Evolutionary conservation across 2,113 vertebrate species (phyloP).

Genomic region (Brachyhypopomus gauderio): DNA sequence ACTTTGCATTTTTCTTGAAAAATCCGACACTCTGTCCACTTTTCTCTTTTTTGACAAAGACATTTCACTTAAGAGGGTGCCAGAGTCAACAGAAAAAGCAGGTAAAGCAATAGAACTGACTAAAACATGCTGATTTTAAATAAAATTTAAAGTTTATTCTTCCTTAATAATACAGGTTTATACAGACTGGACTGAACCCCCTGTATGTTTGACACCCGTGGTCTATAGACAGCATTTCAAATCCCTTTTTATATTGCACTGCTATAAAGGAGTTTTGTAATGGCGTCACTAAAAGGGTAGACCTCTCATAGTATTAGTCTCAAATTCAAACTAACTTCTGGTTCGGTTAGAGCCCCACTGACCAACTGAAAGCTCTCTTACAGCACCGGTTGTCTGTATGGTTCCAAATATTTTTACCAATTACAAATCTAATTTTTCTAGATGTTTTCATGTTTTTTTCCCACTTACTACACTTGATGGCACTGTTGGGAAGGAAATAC

Average conservation of each 20-base stretch:
- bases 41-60: too few species aligned
- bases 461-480: slow-evolving; percentile 58
- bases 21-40: too few species aligned
- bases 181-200: too few species aligned
- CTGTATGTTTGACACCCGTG: too few species aligned
- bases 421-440: background rate
- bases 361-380: background rate
- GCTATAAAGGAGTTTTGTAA: background rate
- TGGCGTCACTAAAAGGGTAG: background rate
- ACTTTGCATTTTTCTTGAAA: too few species aligned
- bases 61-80: too few species aligned
- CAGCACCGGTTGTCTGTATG: background rate
- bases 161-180: too few species aligned
- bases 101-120: too few species aligned
- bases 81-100: too few species aligned
- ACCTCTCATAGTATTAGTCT: background rate
- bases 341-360: background rate
- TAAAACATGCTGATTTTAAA: too few species aligned
- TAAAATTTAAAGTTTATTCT: too few species aligned
- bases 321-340: background rate
- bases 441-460: background rate
- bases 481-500: slow-evolving; percentile 62
- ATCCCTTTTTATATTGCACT: background rate
- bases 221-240: background rate
- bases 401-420: background rate